Conservation (phyloP, 2,797 vertebrate species). For the Furcifer pardalis region DNA sequence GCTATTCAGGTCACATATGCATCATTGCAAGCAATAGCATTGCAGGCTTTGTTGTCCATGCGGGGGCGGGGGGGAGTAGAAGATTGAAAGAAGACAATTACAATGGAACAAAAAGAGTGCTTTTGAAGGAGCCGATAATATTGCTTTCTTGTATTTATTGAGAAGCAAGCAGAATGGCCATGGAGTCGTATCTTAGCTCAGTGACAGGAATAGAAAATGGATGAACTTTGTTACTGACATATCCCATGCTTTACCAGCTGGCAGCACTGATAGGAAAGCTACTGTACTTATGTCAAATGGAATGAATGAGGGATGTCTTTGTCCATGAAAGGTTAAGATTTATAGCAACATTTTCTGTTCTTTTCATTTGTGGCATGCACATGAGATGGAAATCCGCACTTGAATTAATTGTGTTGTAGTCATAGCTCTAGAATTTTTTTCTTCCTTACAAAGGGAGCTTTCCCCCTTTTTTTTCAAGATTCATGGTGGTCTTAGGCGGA, state of each 20-base stretch:
- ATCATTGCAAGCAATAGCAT: too few species aligned
- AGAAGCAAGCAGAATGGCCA: not conserved
- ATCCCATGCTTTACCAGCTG: constrained; percentile 3
- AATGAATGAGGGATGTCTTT: not conserved
- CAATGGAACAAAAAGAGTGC: too few species aligned
- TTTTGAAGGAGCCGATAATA: too few species aligned
- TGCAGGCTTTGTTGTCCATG: too few species aligned
- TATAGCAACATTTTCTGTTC: constrained; percentile 1
- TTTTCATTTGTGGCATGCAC: constrained; percentile 31
- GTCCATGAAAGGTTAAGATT: not conserved
- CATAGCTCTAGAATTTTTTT: not conserved
- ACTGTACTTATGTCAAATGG: constrained; percentile 7
- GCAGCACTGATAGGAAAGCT: constrained; percentile 6
- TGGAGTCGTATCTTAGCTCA: accelerated
- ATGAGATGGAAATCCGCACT: not conserved
- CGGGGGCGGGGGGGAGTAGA: too few species aligned
- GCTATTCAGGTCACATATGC: too few species aligned
- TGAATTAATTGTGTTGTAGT: not conserved
- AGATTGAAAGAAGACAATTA: too few species aligned
- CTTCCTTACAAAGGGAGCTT: not conserved
- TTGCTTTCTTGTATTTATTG: not conserved
- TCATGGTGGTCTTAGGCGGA: constrained; percentile 10
- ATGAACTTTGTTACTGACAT: not conserved
- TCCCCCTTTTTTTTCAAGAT: constrained; percentile 6
- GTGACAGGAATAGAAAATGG: not conserved